A percentile compares a stretch with the other conserved stretches of the same genome.
These are phyloP conservation scores for Poecilia wingei DNA, from an alignment of 2,797 vertebrate species.

Conservation along the genomic window DNA sequence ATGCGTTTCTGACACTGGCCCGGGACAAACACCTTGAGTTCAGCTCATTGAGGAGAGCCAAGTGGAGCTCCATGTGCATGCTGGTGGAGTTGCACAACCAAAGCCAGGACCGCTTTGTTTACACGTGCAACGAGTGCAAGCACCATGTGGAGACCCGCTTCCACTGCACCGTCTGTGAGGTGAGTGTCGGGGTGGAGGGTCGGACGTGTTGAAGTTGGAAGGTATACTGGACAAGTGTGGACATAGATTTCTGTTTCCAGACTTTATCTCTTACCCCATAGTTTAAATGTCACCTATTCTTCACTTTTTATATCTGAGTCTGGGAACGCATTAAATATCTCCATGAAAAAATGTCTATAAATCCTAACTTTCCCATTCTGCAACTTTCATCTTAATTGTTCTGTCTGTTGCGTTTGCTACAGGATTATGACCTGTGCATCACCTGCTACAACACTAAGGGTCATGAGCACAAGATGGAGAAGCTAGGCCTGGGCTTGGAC, in stretches of 20 bases:
- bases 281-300: background rate
- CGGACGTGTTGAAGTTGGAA: background rate
- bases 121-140: constrained; percentile 98
- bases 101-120: constrained; percentile 98
- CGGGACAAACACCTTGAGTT: constrained; percentile 98
- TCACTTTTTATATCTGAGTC: background rate
- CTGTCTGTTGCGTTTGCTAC: constrained; percentile 1
- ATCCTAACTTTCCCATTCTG: background rate
- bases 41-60: constrained; percentile 92
- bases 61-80: constrained; percentile 99
- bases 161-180: constrained; percentile 98
- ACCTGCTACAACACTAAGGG: constrained; percentile 95
- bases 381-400: background rate
- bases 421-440: constrained; percentile 99
- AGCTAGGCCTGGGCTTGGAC: constrained; percentile 93
- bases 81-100: constrained; percentile 97
- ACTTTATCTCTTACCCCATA: background rate
- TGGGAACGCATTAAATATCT: background rate
- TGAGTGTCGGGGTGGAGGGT: constrained; percentile 57
- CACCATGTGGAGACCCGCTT: constrained; percentile 97
- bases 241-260: background rate
- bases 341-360: background rate
- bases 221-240: background rate
- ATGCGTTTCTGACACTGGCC: constrained; percentile 95
- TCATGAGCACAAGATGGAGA: constrained; percentile 99